A percentile compares a stretch with the other conserved stretches of the same genome.
Evolutionary conservation across 2,888 invertebrate species (phyloP).

Genomic region (Agriopis aurantiaria): DNA sequence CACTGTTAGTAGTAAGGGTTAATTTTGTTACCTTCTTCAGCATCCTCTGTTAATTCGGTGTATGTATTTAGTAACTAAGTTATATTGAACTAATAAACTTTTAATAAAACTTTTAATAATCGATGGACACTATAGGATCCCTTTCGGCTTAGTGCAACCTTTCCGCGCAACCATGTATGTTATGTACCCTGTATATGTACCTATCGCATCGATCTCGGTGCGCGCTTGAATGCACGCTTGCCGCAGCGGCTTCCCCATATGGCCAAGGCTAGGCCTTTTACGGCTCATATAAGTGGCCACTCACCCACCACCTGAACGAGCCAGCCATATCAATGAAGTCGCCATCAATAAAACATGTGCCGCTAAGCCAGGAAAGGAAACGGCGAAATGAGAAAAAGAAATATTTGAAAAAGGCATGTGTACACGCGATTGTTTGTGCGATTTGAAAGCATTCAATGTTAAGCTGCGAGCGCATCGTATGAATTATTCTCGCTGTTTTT

Average conservation of each 20-base stretch:
- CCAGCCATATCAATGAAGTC: conserved; percentile 85
- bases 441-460: conserved; percentile 82
- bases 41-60: too few relatives aligned
- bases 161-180: not conserved
- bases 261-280: conserved; percentile 85
- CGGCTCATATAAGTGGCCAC: conserved; percentile 84
- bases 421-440: conserved; percentile 79
- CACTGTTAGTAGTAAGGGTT: too few relatives aligned
- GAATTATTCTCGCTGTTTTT: conserved; percentile 70
- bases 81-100: too few relatives aligned
- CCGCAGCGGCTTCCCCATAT: conserved; percentile 83
- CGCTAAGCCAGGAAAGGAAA: conserved; percentile 84
- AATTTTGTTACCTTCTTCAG: too few relatives aligned
- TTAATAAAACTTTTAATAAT: too few relatives aligned
- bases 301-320: conserved; percentile 85
- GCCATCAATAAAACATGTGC: conserved; percentile 86
- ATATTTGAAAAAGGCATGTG: conserved; percentile 80
- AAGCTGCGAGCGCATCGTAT: conserved; percentile 72
- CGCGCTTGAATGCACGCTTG: conserved; percentile 82
- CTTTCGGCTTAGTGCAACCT: too few relatives aligned
- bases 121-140: too few relatives aligned
- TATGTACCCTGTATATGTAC: not conserved
- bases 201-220: conserved; percentile 67
- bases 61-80: too few relatives aligned
- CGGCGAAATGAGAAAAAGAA: conserved; percentile 84